Conservation (phyloP, 1,140 invertebrate genomes). For the Phymastichus coffea region DNA sequence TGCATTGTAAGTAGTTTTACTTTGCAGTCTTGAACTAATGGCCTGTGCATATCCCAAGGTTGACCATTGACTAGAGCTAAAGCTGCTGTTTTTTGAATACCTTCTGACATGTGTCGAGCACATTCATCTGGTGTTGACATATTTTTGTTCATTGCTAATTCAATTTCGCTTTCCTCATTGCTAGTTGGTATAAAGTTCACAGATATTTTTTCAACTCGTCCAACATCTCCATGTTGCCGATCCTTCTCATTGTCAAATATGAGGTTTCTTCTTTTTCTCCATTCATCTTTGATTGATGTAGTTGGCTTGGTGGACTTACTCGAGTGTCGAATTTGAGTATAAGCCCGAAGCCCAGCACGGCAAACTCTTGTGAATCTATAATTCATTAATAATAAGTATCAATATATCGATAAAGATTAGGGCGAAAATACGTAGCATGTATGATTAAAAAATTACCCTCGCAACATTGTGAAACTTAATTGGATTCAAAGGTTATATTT, state of each 20-base stretch:
- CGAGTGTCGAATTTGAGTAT: conserved; percentile 28
- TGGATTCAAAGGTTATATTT: too few species aligned
- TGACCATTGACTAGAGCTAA: conserved; percentile 78
- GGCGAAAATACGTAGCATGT: too few species aligned
- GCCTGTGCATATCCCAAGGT: conserved; percentile 92
- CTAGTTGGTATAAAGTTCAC: conserved; percentile 74
- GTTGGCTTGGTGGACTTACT: conserved; percentile 34
- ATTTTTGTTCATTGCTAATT: conserved; percentile 86
- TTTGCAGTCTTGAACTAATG: conserved; percentile 76
- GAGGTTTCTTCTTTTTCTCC: conserved; percentile 61
- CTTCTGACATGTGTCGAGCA: conserved; percentile 84
- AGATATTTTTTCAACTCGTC: conserved; percentile 89
- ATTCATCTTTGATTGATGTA: conserved; percentile 37
- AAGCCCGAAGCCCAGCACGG: conserved; percentile 19
- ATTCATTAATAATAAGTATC: background rate
- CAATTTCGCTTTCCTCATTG: conserved; percentile 66
- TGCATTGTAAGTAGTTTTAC: conserved; percentile 79
- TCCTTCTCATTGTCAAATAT: conserved; percentile 80
- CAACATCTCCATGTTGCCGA: conserved; percentile 60
- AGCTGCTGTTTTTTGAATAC: conserved; percentile 69
- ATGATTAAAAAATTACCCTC: too few species aligned
- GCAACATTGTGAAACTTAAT: too few species aligned
- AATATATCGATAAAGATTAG: background rate
- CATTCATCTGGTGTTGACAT: conserved; percentile 92
- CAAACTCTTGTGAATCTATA: conserved; percentile 34